Conservation (phyloP, 2,113 vertebrate genomes). For the Tragelaphus strepsiceros region DNA sequence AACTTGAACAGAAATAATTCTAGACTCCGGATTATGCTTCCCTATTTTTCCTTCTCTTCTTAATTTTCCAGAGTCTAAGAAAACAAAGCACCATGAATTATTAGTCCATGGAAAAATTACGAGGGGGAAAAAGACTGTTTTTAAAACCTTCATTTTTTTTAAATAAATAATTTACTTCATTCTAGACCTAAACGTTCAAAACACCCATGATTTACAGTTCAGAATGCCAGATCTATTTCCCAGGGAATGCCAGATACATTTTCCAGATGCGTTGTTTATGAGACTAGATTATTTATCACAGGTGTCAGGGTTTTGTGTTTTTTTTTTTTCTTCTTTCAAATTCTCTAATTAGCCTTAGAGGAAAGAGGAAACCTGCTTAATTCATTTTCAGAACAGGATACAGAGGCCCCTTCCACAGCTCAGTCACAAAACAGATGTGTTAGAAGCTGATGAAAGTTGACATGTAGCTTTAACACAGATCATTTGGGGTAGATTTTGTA, state of each 20-base stretch:
- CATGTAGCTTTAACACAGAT: neutral
- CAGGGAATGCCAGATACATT: constrained; percentile 68
- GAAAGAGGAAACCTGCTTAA: constrained; percentile 50
- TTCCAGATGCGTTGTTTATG: constrained; percentile 75
- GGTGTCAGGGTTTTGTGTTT: constrained; percentile 50
- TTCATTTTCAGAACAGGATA: constrained; percentile 45
- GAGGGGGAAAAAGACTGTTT: constrained; percentile 42
- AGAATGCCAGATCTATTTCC: constrained; percentile 71
- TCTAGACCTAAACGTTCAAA: constrained; percentile 45
- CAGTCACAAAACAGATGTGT: neutral
- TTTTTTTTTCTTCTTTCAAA: constrained; percentile 30
- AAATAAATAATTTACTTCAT: constrained; percentile 72
- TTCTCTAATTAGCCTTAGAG: constrained; percentile 45
- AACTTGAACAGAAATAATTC: constrained; percentile 5
- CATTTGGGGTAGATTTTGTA: neutral
- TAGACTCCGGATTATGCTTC: constrained; percentile 56
- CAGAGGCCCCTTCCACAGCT: neutral
- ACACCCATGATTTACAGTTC: constrained; percentile 70
- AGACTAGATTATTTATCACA: constrained; percentile 68
- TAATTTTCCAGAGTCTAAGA: constrained; percentile 59
- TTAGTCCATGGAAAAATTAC: constrained; percentile 64
- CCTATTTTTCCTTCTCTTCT: constrained; percentile 47
- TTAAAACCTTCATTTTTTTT: constrained; percentile 2
- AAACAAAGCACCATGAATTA: constrained; percentile 54
- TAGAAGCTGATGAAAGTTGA: neutral